Conservation (phyloP, 2,797 vertebrate genomes). For the Phalloptychus januarius region DNA sequence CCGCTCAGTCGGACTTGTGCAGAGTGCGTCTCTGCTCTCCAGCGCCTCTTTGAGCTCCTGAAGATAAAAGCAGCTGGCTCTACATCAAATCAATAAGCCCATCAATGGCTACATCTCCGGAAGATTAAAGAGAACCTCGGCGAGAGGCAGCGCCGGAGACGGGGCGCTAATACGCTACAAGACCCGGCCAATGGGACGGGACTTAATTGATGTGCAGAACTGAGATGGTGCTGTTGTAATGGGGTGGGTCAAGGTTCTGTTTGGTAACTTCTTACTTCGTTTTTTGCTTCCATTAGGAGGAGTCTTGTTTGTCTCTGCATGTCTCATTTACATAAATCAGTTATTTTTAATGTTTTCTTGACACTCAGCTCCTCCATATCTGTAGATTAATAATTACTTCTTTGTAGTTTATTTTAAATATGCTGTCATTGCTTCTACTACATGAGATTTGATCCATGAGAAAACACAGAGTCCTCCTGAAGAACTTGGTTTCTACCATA, state of each 20-base stretch:
- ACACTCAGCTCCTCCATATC: slow-evolving; percentile 1
- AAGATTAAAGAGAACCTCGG: slow-evolving; percentile 84
- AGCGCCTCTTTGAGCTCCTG: slow-evolving; percentile 73
- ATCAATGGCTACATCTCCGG: slow-evolving; percentile 82
- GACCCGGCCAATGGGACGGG: slow-evolving; percentile 56
- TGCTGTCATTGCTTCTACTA: slow-evolving; percentile 20
- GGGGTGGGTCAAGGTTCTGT: slow-evolving; percentile 23
- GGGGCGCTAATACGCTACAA: slow-evolving; percentile 67
- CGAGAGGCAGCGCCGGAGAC: slow-evolving; percentile 49
- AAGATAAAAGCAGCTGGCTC: slow-evolving; percentile 82
- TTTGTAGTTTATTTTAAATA: slow-evolving; percentile 29
- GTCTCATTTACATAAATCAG: slow-evolving; percentile 9
- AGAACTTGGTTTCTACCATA: background rate
- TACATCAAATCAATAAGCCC: slow-evolving; percentile 83
- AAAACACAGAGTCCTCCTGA: slow-evolving; percentile 6
- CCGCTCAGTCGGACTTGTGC: slow-evolving; percentile 40
- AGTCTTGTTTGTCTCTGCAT: slow-evolving; percentile 33
- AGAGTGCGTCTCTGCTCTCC: slow-evolving; percentile 46
- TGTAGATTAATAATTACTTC: slow-evolving; percentile 11
- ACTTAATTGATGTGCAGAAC: slow-evolving; percentile 78
- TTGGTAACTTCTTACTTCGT: slow-evolving; percentile 31
- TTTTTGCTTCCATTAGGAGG: slow-evolving; percentile 44
- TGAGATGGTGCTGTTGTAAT: slow-evolving; percentile 40
- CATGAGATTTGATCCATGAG: slow-evolving; percentile 49
- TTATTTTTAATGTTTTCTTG: slow-evolving; percentile 19